A percentile compares a stretch with the other conserved stretches of the same genome.
Evolutionary conservation across 1,140 invertebrate species (phyloP).

Genomic region (Mya arenaria): DNA sequence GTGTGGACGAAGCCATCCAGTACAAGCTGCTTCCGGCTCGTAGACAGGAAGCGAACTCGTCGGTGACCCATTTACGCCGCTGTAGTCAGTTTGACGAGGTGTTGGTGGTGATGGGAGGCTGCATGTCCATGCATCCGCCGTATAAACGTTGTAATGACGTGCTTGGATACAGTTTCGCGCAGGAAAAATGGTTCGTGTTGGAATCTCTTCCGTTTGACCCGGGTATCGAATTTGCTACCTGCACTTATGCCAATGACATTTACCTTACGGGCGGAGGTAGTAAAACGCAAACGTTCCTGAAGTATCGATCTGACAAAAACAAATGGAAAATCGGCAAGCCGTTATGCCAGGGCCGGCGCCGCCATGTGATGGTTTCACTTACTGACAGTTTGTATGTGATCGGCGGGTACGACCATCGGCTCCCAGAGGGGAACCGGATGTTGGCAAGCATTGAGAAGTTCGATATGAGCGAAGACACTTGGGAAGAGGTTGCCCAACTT

Average conservation of each 20-base stretch:
- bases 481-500: conserved; percentile 68
- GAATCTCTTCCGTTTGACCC: conserved; percentile 72
- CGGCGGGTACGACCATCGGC: conserved; percentile 73
- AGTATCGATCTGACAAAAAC: conserved; percentile 72
- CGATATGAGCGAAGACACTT: conserved; percentile 68
- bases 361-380: conserved; percentile 72
- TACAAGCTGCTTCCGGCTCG: conserved; percentile 70
- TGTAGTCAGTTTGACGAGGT: conserved; percentile 69
- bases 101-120: conserved; percentile 72
- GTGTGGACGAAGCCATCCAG: conserved; percentile 70
- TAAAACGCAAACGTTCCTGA: conserved; percentile 66
- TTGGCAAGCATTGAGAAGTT: conserved; percentile 71
- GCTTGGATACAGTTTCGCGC: conserved; percentile 71
- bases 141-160: conserved; percentile 72
- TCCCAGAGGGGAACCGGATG: conserved; percentile 68
- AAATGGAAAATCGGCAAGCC: conserved; percentile 71
- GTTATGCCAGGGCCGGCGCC: conserved; percentile 68
- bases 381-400: conserved; percentile 70
- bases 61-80: conserved; percentile 60
- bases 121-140: conserved; percentile 71
- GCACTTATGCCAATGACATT: conserved; percentile 73
- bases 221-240: conserved; percentile 74
- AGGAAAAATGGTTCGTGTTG: conserved; percentile 69
- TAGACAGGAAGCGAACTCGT: conserved; percentile 69
- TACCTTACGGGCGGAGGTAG: conserved; percentile 73